These are phyloP conservation scores for Onychostoma macrolepis DNA, from an alignment of 2,113 vertebrate species.

Conservation along the genomic window DNA sequence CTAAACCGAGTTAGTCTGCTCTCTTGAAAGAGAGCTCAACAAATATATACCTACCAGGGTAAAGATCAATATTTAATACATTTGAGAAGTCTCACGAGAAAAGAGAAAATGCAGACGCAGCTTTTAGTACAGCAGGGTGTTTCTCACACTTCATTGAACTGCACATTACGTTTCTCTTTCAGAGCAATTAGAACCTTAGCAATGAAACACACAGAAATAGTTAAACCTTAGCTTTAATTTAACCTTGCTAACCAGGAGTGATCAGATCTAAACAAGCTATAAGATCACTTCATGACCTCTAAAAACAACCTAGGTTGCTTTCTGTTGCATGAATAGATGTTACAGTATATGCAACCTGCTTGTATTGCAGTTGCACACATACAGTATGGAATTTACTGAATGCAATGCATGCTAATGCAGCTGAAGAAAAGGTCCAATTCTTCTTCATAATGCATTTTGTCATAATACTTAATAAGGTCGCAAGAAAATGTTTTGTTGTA, in stretches of 20 bases:
- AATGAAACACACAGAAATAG: neutral
- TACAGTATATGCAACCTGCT: too few species aligned
- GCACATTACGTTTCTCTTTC: neutral
- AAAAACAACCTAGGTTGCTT: neutral
- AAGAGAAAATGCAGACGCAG: neutral
- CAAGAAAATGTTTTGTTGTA: too few species aligned
- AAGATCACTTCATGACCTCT: neutral
- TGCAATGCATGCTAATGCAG: too few species aligned
- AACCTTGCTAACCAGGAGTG: neutral
- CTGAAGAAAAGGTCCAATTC: too few species aligned
- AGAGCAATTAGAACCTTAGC: neutral
- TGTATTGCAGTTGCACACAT: neutral
- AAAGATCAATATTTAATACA: slow-evolving; percentile 46
- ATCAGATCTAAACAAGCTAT: neutral
- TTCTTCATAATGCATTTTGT: too few species aligned
- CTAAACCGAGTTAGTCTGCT: neutral
- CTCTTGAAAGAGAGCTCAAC: slow-evolving; percentile 13
- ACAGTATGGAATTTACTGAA: too few species aligned
- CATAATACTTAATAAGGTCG: too few species aligned
- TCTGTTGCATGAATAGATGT: neutral
- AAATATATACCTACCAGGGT: slow-evolving; percentile 19
- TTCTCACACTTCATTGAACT: neutral
- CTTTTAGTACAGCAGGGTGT: neutral
- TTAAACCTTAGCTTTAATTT: neutral
- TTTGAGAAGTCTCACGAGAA: slow-evolving; percentile 25